These are phyloP conservation scores for Panagrolaimus sp. DNA, from an alignment of 1,140 invertebrate species.

Conservation along the genomic window DNA sequence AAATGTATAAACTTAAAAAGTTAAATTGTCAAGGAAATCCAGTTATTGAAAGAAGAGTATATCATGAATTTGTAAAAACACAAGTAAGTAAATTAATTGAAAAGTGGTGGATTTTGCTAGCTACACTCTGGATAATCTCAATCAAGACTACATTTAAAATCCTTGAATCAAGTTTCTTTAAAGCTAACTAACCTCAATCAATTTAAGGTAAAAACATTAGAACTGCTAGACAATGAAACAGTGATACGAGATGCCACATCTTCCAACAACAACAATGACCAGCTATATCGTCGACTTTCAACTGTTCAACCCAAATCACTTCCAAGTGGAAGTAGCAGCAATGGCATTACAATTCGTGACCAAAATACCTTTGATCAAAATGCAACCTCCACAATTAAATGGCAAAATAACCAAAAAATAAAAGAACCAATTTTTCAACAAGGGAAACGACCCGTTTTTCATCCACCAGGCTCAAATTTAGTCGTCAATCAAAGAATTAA, in stretches of 20 bases:
- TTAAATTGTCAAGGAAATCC: constrained; percentile 32
- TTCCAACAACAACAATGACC: not conserved
- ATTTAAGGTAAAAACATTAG: not conserved
- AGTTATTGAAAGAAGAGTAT: constrained; percentile 32
- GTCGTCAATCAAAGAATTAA: not conserved
- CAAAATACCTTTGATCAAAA: not conserved
- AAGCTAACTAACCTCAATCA: no score
- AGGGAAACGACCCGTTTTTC: not conserved
- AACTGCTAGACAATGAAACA: not conserved
- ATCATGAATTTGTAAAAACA: constrained; percentile 27
- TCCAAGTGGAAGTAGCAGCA: not conserved
- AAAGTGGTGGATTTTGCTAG: no score
- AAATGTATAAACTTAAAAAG: constrained; percentile 28
- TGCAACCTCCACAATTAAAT: not conserved
- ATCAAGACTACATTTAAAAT: no score
- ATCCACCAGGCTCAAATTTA: not conserved
- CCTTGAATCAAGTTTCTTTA: no score
- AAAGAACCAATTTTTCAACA: not conserved
- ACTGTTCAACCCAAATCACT: not conserved
- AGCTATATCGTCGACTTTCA: no score
- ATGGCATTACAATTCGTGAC: not conserved
- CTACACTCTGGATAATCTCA: no score
- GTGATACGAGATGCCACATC: not conserved
- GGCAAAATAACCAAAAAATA: not conserved
- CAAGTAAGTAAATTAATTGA: not conserved